Evolutionary conservation across 2,113 vertebrate genomes (phyloP), one percentile per base, ranked within the genome.

Genomic region (Apistogramma diplotaenia): DNA sequence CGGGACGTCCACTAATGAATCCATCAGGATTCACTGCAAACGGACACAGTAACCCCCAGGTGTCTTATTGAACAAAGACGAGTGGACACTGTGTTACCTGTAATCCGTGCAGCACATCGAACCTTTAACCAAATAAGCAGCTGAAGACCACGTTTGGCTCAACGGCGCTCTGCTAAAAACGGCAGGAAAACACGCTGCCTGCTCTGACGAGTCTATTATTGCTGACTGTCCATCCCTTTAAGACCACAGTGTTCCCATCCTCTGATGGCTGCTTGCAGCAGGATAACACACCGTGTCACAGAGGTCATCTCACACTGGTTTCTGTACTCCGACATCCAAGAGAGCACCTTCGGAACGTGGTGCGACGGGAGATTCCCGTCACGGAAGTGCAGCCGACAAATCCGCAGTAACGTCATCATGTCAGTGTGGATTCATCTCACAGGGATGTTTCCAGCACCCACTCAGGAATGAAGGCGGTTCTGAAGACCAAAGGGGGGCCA

Each of bases 1-100:
- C 80, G 43, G 43, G 77, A 65, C 74, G 21, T 37, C 62, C 21
- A 60, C 59, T 82, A 79, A 86, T 78, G 18, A 81, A 84, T 83
- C 85, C 82, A 88, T 88, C 82, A 87, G 85, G 75, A 81, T 0
- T 11, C 76, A 57, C 60, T 25, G 11, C 74, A 76, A 8, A 21
- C 67, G 8, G n/a, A 51, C 23, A 23, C 57, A 29, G 15, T 11
- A 49, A 56, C 49, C 55, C 21, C 57, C 13, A 29, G 0, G 70
- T 43, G 43, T 0, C 21, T 25, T 0, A 70, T 29, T 25, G 49
- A 18, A 70, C 9, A 49, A 49, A 49, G 49, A 12, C 49, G 19
- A 19, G 15, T 11, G 46, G 13, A 67, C 19, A 67, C 23, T 13
- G 5, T 46, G 62, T 27, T 40, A 27, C 62, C 62, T 7, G 18